Evolutionary conservation across 2,888 invertebrate species (phyloP), one percentile per base, ranked within the genome.

Genomic region (Euzetes globulus): DNA sequence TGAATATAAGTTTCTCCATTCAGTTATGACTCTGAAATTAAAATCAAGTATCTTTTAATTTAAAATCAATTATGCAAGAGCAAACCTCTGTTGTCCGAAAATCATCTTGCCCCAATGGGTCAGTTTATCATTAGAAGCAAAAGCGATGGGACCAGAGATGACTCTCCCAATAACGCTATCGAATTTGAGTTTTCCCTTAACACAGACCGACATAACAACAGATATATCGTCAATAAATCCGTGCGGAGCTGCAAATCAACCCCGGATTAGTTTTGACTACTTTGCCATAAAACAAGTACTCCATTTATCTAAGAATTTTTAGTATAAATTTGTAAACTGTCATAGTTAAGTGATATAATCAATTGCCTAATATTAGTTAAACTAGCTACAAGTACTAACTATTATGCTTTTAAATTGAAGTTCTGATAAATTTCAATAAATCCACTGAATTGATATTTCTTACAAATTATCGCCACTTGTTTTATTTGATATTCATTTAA

Each of bases 21-120:
- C 19, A 11, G 68, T 68, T 41, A 68, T 22, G 1, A 22, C 68
- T 68, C 68, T 68, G 22, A 22, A 22, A 22, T 19, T 2, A 37
- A n/a, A 60, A 9, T 27, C 5, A 60, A 7, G 6, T 22, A 27
- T 9, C 5, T 11, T 60, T 60, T 60, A 60, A 27, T 3, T 27
- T 27, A 17, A 9, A 60, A 29, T 29, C 41, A 41, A 41, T 41
- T 41, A 11, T 13, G 4, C 9, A 17, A n/a, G 29, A 29, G 9
- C 17, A 65, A 19, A 68, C 68, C 68, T 68, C 22, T 68, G n/a
- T 3, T 37, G 33, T 13, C 76, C 77, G n/a, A 75, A 75, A 7
- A 77, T 65, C 77, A 77, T 77, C 25, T 72, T 27, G 0, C 82
- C 82, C 82, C 81, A 82, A 22, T 81, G 81, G 0, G 81, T 81